phyloP scores from a whole-genome alignment of 2,113 vertebrate genomes.

The Corythornis cristatus region DNA sequence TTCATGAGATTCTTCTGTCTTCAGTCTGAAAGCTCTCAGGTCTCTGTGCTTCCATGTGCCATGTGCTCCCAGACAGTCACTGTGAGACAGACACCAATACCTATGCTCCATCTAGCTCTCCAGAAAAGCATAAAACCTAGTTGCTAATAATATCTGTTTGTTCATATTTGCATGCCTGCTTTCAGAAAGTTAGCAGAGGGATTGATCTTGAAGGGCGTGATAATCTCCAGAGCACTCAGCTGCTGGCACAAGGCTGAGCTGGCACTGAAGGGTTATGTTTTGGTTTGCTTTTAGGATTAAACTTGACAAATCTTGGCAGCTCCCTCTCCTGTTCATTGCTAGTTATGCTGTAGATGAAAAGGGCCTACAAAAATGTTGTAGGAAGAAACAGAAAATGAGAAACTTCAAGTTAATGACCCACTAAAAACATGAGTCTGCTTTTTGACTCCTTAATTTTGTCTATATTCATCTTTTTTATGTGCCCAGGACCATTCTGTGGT shows the following conservation, averaged over 20 bases:
- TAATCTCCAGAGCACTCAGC: conserved; percentile 14
- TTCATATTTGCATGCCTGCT: background rate
- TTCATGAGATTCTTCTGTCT: background rate
- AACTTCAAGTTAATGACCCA: background rate
- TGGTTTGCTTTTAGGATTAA: conserved; percentile 12
- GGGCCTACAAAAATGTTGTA: background rate
- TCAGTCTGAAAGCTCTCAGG: background rate
- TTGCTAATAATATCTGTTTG: background rate
- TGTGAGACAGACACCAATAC: background rate
- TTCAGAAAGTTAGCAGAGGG: background rate
- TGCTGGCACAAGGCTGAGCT: conserved; percentile 3
- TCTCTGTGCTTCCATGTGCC: background rate
- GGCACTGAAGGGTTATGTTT: background rate
- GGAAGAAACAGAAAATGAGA: background rate
- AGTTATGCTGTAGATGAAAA: background rate
- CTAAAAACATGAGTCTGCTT: background rate
- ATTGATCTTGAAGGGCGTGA: background rate
- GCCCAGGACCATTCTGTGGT: background rate
- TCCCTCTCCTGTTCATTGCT: background rate
- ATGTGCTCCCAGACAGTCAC: background rate
- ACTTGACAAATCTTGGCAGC: conserved; percentile 27
- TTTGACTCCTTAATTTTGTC: background rate
- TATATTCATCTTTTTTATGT: background rate
- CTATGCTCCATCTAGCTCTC: background rate
- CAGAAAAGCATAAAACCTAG: background rate